A percentile compares a stretch with the other conserved stretches of the same genome.
Evolutionary conservation across 2,113 vertebrate genomes (phyloP).

Genomic region (Scartelaos histophorus): DNA sequence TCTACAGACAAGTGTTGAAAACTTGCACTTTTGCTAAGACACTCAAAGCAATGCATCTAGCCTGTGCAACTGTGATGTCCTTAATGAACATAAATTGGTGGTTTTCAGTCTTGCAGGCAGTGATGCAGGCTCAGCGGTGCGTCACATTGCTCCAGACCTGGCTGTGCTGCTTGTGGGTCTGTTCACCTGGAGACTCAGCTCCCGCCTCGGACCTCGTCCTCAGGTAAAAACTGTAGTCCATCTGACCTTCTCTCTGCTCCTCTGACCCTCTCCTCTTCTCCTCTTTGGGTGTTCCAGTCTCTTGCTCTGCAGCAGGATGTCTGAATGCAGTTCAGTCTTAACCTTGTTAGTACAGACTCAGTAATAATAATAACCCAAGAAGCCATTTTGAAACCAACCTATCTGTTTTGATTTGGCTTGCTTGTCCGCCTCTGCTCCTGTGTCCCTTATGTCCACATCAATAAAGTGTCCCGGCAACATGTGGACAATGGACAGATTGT

Average conservation of each 20-base stretch:
- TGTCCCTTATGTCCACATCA: not conserved
- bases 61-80: too few species aligned
- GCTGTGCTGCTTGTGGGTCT: constrained; percentile 41
- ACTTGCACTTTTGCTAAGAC: too few species aligned
- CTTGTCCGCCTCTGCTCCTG: not conserved
- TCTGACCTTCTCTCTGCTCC: too few species aligned
- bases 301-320: not conserved
- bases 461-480: not conserved
- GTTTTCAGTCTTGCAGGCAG: constrained; percentile 50
- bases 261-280: not conserved
- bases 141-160: constrained; percentile 56
- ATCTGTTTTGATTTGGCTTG: not conserved
- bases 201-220: not conserved
- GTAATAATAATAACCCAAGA: not conserved
- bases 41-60: too few species aligned
- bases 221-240: not conserved
- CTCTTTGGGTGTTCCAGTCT: not conserved
- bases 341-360: not conserved
- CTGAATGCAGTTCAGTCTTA: not conserved
- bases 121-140: constrained; percentile 44
- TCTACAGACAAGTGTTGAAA: too few species aligned
- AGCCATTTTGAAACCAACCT: not conserved
- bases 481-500: not conserved
- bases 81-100: too few species aligned
- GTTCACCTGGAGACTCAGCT: constrained; percentile 57